phyloP scores from a whole-genome alignment of 2,797 vertebrate species.

The Halcyon chelicuti region DNA sequence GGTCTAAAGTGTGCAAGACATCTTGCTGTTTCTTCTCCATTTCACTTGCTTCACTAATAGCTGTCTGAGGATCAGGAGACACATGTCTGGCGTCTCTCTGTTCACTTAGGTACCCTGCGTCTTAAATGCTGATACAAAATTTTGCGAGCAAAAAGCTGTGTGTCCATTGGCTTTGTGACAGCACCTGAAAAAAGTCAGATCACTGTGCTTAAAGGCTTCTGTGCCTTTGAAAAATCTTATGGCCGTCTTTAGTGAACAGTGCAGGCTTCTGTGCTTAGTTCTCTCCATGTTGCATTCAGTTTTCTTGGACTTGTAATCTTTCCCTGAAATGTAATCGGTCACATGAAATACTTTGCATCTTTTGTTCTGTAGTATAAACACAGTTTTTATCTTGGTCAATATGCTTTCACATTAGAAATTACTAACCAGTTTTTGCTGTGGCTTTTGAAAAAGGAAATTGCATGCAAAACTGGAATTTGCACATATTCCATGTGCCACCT shows the following conservation, averaged over 20 bases:
- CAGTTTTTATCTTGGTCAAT: not conserved
- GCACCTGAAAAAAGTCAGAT: not conserved
- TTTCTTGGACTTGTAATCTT: not conserved
- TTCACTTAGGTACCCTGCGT: not conserved
- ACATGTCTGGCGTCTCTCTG: accelerated
- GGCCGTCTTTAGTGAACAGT: not conserved
- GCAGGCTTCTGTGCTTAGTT: not conserved
- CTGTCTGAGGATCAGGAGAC: not conserved
- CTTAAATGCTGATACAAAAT: not conserved
- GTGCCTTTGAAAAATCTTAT: not conserved
- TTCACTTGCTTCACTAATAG: not conserved
- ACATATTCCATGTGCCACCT: not conserved
- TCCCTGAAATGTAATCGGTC: not conserved
- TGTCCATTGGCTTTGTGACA: not conserved
- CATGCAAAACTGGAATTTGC: not conserved
- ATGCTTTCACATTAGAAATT: not conserved
- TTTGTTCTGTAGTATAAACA: not conserved
- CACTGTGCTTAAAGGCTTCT: accelerated
- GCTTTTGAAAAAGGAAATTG: not conserved
- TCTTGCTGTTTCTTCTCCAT: not conserved
- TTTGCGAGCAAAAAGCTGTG: not conserved
- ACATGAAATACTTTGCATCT: not conserved
- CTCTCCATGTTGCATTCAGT: not conserved
- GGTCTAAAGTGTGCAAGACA: not conserved
- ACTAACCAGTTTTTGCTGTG: not conserved